Evolutionary conservation across 2,888 invertebrate species (phyloP), one percentile per base, ranked within the genome.

Genomic region (Epinotia bilunana): DNA sequence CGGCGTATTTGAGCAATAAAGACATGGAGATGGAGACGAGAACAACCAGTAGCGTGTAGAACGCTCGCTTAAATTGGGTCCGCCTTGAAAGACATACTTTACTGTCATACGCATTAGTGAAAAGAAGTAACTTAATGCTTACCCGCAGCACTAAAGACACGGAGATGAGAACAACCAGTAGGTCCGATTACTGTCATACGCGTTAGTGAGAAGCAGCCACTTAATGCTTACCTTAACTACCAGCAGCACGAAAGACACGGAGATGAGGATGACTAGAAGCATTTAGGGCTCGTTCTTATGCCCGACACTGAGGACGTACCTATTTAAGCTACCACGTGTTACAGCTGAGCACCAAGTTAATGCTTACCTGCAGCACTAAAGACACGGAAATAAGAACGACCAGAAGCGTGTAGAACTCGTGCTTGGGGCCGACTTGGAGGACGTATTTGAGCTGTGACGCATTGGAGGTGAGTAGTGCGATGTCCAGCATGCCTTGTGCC

Each of bases 401-500:
- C 94, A 98, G 96, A 55, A 98, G 91, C 60, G 96, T 96, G 88
- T 98, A 98, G 91, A 98, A 98, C 89, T 98, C 97, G 88, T 98
- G 97, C 83, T 96, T 96, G 60, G 96, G 96, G 6, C 98, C 98
- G 55, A 97, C 97, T 95, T 97, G 97, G 0, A 98, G 95, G 46
- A 98, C 96, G 83, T 98, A 98, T 88, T 98, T 98, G 55, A 98
- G 92, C 87, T 98, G 98, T 0, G 97, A 97, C 4, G 98, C 98
- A 86, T 98, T 98, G 0, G 98, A 98, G 1, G 98, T 98, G 69
- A 98, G 93, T 78, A 98, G 91, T 0, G 98, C 98, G 75, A 98
- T 97, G 88, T 98, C 98, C 81, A 98, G 95, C 96, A 98, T 97
- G 5, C 98, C 98, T 94, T 98, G 98, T 0, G 98, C 98, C 75